Evolutionary conservation across 2,113 vertebrate genomes (phyloP).

Genomic region (Periophthalmodon schlosseri): DNA sequence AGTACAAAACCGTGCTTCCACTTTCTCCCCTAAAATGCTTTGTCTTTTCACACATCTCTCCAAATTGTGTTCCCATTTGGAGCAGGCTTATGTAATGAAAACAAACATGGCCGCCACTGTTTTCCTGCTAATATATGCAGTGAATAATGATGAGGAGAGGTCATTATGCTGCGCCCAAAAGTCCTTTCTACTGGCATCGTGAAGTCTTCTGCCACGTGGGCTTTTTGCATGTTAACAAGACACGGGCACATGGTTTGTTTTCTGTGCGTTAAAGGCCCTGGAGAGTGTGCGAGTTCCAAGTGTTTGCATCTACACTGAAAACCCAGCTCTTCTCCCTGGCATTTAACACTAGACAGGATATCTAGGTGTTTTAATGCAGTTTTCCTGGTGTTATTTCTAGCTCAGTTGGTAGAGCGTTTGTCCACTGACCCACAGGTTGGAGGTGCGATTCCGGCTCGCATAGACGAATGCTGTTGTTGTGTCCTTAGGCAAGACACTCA

Average conservation of each 20-base stretch:
- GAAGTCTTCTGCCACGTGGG: neutral
- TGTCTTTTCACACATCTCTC: neutral
- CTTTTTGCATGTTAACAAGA: neutral
- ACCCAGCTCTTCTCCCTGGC: too few species aligned
- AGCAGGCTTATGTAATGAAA: constrained; percentile 2
- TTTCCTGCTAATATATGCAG: neutral
- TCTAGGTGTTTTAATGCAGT: too few species aligned
- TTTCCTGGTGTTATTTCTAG: too few species aligned
- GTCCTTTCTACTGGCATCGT: neutral
- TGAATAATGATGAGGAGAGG: constrained; percentile 11
- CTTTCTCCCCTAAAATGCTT: neutral
- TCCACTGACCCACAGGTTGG: too few species aligned
- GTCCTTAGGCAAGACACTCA: too few species aligned
- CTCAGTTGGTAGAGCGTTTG: too few species aligned
- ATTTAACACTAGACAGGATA: too few species aligned
- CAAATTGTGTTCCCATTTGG: neutral
- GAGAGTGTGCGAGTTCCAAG: too few species aligned
- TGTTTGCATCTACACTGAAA: too few species aligned
- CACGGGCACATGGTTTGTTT: neutral
- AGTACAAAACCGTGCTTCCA: neutral
- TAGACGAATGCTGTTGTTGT: too few species aligned
- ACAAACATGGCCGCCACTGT: neutral
- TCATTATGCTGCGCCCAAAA: constrained; percentile 6
- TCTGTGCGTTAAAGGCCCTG: too few species aligned
- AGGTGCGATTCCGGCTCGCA: too few species aligned